Percentiles rank a stretch among this genome's conserved stretches.
Conservation (phyloP, 2,113 vertebrate species). For the Ascaphus truei region DNA sequence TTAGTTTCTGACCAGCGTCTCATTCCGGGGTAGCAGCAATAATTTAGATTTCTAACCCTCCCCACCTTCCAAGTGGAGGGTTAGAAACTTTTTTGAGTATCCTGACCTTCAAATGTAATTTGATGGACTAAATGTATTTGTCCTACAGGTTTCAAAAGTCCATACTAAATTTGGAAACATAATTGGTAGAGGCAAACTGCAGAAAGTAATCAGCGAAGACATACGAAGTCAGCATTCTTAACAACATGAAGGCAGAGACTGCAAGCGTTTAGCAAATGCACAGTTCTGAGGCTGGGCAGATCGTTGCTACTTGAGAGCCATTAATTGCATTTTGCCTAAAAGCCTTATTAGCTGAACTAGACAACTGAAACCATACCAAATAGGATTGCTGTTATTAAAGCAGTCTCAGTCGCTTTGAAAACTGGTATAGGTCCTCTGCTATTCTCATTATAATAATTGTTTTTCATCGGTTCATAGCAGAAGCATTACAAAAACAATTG, state of each 20-base stretch:
- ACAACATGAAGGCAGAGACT: conserved; percentile 1
- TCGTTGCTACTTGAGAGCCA: conserved; percentile 15
- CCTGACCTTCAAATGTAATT: conserved; percentile 16
- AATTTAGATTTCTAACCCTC: not conserved
- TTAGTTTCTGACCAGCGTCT: not conserved
- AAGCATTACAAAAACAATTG: conserved; percentile 10
- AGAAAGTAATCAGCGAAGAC: conserved; percentile 27
- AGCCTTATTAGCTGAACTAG: conserved; percentile 32
- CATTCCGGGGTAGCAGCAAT: not conserved
- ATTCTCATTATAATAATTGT: conserved; percentile 32
- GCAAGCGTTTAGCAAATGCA: not conserved
- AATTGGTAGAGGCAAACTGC: conserved; percentile 27
- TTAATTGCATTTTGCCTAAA: conserved; percentile 37
- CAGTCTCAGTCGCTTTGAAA: conserved; percentile 1
- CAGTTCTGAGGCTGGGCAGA: not conserved
- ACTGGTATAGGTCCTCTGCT: not conserved
- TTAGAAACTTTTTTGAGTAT: not conserved
- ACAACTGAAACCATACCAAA: conserved; percentile 32
- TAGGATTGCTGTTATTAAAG: conserved; percentile 32
- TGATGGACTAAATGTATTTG: conserved; percentile 9
- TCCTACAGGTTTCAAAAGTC: conserved; percentile 26
- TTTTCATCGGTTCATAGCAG: conserved; percentile 25
- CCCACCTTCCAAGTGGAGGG: not conserved
- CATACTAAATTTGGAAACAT: conserved; percentile 20
- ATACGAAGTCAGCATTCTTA: conserved; percentile 29